A percentile compares a stretch with the other conserved stretches of the same genome.
phyloP scores from a whole-genome alignment of 2,888 invertebrate species.

The Patella caerulea region DNA sequence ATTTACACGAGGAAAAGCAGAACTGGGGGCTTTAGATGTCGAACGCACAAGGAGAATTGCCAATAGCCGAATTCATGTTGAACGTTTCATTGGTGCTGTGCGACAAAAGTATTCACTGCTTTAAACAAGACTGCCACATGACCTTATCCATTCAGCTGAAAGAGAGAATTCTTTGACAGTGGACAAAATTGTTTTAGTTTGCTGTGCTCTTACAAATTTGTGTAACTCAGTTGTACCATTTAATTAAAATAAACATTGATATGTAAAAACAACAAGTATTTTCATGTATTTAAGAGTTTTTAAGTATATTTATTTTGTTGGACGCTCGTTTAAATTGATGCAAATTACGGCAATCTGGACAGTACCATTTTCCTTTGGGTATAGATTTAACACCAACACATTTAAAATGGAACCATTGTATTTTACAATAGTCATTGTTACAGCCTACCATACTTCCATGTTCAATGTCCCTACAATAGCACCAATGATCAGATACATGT shows the following conservation, averaged over 20 bases:
- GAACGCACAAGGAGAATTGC: constrained; percentile 39
- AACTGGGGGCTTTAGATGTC: constrained; percentile 36
- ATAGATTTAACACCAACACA: constrained; percentile 34
- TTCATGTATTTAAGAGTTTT: too few relatives aligned
- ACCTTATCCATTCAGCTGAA: constrained; percentile 26
- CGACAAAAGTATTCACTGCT: constrained; percentile 40
- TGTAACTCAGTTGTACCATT: constrained; percentile 20
- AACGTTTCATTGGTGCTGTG: constrained; percentile 39
- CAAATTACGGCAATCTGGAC: constrained; percentile 35
- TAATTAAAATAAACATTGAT: too few relatives aligned
- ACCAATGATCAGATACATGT: constrained; percentile 12
- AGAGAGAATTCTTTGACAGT: constrained; percentile 23
- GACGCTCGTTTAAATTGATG: background rate
- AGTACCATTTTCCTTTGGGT: constrained; percentile 39
- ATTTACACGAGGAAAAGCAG: constrained; percentile 39
- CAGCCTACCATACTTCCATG: constrained; percentile 40
- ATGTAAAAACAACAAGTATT: too few relatives aligned
- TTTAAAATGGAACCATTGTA: constrained; percentile 42
- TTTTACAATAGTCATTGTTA: constrained; percentile 41
- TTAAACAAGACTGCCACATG: constrained; percentile 30
- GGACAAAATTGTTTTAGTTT: constrained; percentile 37
- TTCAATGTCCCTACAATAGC: constrained; percentile 31
- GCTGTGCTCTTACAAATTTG: constrained; percentile 28
- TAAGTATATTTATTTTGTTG: too few relatives aligned
- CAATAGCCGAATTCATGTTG: constrained; percentile 41